These are phyloP conservation scores for Lemur catta DNA, from an alignment of 2,797 vertebrate genomes.

Conservation along the genomic window DNA sequence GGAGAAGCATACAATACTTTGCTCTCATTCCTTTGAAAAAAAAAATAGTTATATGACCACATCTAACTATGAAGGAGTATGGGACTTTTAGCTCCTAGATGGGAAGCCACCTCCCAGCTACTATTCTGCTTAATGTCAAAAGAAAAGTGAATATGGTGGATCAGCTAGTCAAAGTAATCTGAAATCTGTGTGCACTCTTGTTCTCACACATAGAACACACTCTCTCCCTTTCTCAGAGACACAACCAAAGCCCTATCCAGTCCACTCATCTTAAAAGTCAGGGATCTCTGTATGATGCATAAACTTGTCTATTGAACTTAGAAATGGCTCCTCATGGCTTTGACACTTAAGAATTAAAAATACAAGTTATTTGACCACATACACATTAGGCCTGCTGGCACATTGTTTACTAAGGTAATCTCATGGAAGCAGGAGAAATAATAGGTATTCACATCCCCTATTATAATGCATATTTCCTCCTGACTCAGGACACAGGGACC, in stretches of 20 bases:
- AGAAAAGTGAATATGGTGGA: not conserved
- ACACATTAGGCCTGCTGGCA: not conserved
- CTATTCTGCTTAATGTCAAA: not conserved
- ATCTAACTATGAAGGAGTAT: not conserved
- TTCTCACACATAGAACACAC: not conserved
- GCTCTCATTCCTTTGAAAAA: not conserved
- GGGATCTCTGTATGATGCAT: not conserved
- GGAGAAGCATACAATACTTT: not conserved
- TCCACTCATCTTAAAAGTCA: not conserved
- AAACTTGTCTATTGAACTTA: not conserved
- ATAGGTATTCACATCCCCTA: fast-evolving
- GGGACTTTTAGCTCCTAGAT: not conserved
- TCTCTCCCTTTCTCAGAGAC: not conserved
- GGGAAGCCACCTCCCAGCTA: not conserved
- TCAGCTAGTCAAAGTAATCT: not conserved
- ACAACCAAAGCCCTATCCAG: not conserved
- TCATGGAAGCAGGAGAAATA: not conserved
- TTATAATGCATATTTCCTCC: fast-evolving
- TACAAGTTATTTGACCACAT: not conserved
- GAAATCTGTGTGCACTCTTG: not conserved
- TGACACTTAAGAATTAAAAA: not conserved
- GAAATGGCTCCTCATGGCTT: not conserved
- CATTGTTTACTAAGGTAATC: not conserved
- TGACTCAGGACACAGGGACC: not conserved
- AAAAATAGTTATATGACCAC: not conserved